Percentiles rank a stretch among this genome's conserved stretches.
Conservation (phyloP, 53 echinoderm and acorn worm species). For the Hippasteria phrygiana region DNA sequence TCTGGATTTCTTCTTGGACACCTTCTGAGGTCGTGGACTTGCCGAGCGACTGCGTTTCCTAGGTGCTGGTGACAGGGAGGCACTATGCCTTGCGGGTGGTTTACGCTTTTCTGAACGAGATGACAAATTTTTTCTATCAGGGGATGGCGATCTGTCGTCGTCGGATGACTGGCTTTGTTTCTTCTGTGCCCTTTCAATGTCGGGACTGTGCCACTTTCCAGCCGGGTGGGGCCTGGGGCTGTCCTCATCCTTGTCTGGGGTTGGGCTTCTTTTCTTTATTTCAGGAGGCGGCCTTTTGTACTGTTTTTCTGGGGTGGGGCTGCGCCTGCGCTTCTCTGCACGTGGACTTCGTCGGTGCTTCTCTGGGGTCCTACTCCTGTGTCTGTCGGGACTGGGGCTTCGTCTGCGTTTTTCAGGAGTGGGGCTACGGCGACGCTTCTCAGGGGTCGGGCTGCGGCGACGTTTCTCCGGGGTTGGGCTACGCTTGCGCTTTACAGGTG, state of each 20-base stretch:
- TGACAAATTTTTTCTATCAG: conserved; percentile 16
- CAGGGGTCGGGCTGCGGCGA: conserved; percentile 45
- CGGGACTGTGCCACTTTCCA: conserved; percentile 44
- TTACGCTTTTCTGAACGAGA: conserved; percentile 35
- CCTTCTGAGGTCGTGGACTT: conserved; percentile 52
- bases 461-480: conserved; percentile 69
- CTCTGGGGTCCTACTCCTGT: conserved; percentile 39
- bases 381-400: conserved; percentile 38
- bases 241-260: conserved; percentile 11
- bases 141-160: conserved; percentile 43
- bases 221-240: conserved; percentile 32
- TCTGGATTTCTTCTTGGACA: conserved; percentile 54
- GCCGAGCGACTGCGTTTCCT: conserved; percentile 50
- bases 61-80: conserved; percentile 41
- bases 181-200: neutral
- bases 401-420: conserved; percentile 66
- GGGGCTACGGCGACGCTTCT: conserved; percentile 29
- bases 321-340: conserved; percentile 47
- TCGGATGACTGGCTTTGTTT: conserved; percentile 10
- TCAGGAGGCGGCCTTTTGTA: conserved; percentile 21
- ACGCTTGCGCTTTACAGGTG: conserved; percentile 70
- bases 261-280: conserved; percentile 3
- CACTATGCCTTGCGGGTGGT: conserved; percentile 3
- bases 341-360: conserved; percentile 59
- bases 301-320: conserved; percentile 38